A percentile compares a stretch with the other conserved stretches of the same genome.
Evolutionary conservation across 2,797 vertebrate species (phyloP).

Genomic region (Discoglossus pictus): DNA sequence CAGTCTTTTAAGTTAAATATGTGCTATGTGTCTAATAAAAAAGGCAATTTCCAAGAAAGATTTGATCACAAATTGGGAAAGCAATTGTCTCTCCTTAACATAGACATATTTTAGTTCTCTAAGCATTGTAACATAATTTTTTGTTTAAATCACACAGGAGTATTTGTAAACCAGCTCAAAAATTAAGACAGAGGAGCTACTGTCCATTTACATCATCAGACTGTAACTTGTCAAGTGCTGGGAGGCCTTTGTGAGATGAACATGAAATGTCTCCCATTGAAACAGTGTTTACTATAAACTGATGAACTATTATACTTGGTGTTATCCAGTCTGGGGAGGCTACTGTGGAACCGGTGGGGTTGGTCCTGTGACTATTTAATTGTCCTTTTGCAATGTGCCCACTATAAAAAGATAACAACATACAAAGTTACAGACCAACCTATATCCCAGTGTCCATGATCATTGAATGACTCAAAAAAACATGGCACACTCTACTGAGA

Average conservation of each 20-base stretch:
- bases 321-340: constrained; percentile 12
- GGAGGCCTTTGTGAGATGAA: constrained; percentile 8
- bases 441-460: background rate
- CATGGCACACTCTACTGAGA: no score
- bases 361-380: constrained; percentile 6
- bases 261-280: background rate
- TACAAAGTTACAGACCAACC: constrained; percentile 18
- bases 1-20: no score
- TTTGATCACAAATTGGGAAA: no score
- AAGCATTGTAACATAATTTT: constrained; percentile 38
- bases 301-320: constrained; percentile 20
- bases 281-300: constrained; percentile 3
- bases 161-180: constrained; percentile 36
- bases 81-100: no score
- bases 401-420: constrained; percentile 23
- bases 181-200: constrained; percentile 26
- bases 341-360: constrained; percentile 5
- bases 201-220: constrained; percentile 11
- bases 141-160: constrained; percentile 50
- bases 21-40: no score
- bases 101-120: background rate
- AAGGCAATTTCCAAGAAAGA: no score
- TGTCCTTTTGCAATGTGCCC: constrained; percentile 1
- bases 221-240: constrained; percentile 24
- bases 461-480: no score